A percentile compares a stretch with the other conserved stretches of the same genome.
phyloP scores from a whole-genome alignment of 2,113 vertebrate genomes.

The Urocitellus parryii region DNA sequence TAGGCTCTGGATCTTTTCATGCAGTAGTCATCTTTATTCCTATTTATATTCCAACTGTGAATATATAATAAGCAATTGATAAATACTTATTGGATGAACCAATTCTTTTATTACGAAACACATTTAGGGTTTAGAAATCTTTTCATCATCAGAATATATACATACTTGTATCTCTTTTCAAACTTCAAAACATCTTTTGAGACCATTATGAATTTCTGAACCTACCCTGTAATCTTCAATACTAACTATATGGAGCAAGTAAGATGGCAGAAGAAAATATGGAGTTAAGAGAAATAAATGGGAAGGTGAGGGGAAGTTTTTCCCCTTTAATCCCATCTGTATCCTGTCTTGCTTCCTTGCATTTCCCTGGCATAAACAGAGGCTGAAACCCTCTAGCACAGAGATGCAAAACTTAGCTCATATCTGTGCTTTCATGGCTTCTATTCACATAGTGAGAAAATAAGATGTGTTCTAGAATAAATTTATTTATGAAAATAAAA shows the following conservation, averaged over 20 bases:
- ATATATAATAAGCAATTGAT: background rate
- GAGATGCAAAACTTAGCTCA: background rate
- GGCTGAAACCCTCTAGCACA: background rate
- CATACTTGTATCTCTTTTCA: background rate
- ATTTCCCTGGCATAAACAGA: background rate
- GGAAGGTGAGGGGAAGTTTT: background rate
- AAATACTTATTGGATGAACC: background rate
- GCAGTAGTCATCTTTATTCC: background rate
- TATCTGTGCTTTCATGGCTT: background rate
- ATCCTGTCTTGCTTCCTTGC: background rate
- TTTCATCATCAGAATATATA: background rate
- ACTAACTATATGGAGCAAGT: background rate
- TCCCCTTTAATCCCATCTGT: background rate
- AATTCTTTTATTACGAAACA: background rate
- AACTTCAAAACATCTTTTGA: constrained; percentile 14
- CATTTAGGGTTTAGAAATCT: constrained; percentile 10
- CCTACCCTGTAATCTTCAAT: background rate
- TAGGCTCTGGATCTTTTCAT: background rate
- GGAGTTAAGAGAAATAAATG: background rate
- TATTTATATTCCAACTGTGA: background rate
- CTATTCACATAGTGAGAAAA: background rate
- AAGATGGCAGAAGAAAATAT: background rate
- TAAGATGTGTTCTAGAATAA: background rate
- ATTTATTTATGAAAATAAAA: background rate
- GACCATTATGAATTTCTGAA: background rate